These are phyloP conservation scores for Myopa tessellatipennis DNA, from an alignment of 2,888 invertebrate genomes.

Conservation along the genomic window DNA sequence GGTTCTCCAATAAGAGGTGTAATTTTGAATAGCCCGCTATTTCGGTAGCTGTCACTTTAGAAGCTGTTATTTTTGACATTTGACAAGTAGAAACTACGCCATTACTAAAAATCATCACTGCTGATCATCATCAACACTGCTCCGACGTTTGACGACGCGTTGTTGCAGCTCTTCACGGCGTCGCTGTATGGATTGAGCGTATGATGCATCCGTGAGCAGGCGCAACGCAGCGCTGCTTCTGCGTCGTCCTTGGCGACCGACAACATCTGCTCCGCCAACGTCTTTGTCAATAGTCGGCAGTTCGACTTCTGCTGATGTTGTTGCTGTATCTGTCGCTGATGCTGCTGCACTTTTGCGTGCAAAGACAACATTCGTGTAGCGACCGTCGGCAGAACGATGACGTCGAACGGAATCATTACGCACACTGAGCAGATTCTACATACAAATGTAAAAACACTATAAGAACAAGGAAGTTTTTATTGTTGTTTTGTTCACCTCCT, in stretches of 20 bases:
- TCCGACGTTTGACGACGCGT: constrained; percentile 36
- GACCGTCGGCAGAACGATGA: constrained; percentile 62
- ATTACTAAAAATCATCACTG: too few relatives aligned
- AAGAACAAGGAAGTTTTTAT: not conserved
- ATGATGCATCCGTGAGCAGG: constrained; percentile 55
- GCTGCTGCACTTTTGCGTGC: constrained; percentile 45
- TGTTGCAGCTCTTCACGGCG: constrained; percentile 51
- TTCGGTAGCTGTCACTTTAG: too few relatives aligned
- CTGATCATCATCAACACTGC: too few relatives aligned
- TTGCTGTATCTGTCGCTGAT: constrained; percentile 39
- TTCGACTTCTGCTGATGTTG: not conserved
- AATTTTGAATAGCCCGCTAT: too few relatives aligned
- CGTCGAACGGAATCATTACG: constrained; percentile 55
- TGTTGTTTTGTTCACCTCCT: constrained; percentile 52
- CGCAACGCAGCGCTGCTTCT: constrained; percentile 52
- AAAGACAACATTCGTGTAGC: constrained; percentile 59
- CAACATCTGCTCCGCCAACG: not conserved
- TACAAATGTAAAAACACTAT: constrained; percentile 1
- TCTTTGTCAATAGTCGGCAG: constrained; percentile 17
- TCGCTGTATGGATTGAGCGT: constrained; percentile 56
- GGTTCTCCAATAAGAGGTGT: too few relatives aligned
- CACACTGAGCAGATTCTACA: constrained; percentile 58
- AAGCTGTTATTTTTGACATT: too few relatives aligned
- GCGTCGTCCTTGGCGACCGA: constrained; percentile 39
- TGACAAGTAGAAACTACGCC: too few relatives aligned